Percentiles rank a stretch among this genome's conserved stretches.
Evolutionary conservation across 1,140 invertebrate species (phyloP).

Genomic region (Colletes gigas): DNA sequence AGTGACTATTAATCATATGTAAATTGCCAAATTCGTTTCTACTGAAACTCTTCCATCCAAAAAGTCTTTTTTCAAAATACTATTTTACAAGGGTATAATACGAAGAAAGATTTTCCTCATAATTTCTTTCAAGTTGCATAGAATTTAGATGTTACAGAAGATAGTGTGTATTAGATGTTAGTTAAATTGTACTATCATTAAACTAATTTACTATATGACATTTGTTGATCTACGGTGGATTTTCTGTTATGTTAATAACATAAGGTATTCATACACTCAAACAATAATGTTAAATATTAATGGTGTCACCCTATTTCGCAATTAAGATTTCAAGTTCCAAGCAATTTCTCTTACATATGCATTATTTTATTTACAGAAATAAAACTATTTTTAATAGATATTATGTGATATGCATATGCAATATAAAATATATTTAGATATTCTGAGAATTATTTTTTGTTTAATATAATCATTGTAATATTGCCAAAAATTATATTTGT

Average conservation of each 20-base stretch:
- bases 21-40: conserved; percentile 40
- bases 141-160: conserved; percentile 31
- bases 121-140: conserved; percentile 27
- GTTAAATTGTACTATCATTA: conserved; percentile 42
- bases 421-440: conserved; percentile 61
- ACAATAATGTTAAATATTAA: conserved; percentile 38
- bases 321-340: conserved; percentile 50
- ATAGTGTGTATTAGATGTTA: conserved; percentile 51
- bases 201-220: conserved; percentile 28
- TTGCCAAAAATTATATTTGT: conserved; percentile 32
- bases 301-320: conserved; percentile 31
- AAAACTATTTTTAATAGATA: conserved; percentile 69
- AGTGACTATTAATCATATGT: conserved; percentile 18
- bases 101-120: neutral
- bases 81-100: conserved; percentile 19
- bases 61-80: conserved; percentile 16
- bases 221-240: conserved; percentile 39
- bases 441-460: conserved; percentile 46
- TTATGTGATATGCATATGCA: conserved; percentile 43
- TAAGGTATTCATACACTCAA: conserved; percentile 29
- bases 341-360: conserved; percentile 36
- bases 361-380: conserved; percentile 59
- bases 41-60: conserved; percentile 38
- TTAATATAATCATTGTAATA: conserved; percentile 42
- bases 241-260: conserved; percentile 37